Conservation (phyloP, 2,113 vertebrate genomes). For the Nibea albiflora region DNA sequence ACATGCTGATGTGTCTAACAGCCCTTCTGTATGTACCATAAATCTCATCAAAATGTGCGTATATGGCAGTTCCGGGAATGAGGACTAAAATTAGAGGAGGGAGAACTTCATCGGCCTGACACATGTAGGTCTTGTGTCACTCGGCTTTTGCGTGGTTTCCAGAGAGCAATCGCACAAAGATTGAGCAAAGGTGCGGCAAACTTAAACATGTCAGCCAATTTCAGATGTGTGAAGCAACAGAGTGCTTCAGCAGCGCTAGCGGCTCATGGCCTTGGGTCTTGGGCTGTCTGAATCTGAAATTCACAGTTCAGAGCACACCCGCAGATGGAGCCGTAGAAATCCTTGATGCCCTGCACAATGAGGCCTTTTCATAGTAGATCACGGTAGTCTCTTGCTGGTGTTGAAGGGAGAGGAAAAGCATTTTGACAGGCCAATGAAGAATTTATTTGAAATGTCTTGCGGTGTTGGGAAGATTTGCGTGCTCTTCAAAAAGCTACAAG, state of each 20-base stretch:
- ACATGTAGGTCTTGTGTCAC: conserved; percentile 79
- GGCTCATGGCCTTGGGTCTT: conserved; percentile 77
- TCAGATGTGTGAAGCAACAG: conserved; percentile 80
- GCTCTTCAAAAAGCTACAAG: conserved; percentile 67
- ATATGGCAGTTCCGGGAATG: conserved; percentile 62
- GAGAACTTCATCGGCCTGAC: conserved; percentile 75
- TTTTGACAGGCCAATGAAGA: conserved; percentile 84
- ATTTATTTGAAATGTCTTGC: conserved; percentile 83
- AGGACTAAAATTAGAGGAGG: conserved; percentile 57
- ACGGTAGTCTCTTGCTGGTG: conserved; percentile 72
- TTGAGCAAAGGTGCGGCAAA: conserved; percentile 76
- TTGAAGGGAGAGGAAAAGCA: conserved; percentile 80
- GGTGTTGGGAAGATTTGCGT: conserved; percentile 78
- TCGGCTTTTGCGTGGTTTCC: conserved; percentile 58
- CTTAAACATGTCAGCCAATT: conserved; percentile 82
- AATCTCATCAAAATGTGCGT: conserved; percentile 73
- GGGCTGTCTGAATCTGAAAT: conserved; percentile 80
- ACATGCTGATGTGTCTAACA: conserved; percentile 67
- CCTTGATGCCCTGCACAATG: conserved; percentile 77
- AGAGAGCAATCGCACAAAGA: conserved; percentile 58
- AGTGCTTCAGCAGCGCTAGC: conserved; percentile 73
- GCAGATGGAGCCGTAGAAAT: conserved; percentile 71
- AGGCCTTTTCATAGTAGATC: conserved; percentile 80
- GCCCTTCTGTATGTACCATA: conserved; percentile 41
- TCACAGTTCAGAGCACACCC: conserved; percentile 82